Evolutionary conservation across 2,888 invertebrate genomes (phyloP).

Genomic region (Gortyna flavago): DNA sequence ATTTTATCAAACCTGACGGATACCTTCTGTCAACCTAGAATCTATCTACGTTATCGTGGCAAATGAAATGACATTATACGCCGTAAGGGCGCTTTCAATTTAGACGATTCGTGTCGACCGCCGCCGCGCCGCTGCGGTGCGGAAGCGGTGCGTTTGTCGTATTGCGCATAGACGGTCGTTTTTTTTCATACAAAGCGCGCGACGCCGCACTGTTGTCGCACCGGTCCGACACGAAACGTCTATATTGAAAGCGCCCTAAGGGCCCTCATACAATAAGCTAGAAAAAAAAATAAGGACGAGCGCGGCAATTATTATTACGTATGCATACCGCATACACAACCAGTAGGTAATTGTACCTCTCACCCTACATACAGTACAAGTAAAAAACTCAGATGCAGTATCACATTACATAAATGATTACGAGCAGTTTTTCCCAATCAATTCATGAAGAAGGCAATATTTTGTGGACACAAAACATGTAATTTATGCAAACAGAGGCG

Average conservation of each 20-base stretch:
- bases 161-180: no score
- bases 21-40: background rate
- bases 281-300: conserved; percentile 13
- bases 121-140: no score
- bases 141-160: no score
- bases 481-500: conserved; percentile 31
- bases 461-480: conserved; percentile 25
- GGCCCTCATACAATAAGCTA: background rate
- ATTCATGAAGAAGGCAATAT: conserved; percentile 33
- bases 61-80: background rate
- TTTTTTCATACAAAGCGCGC: no score
- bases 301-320: background rate
- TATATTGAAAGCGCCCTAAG: no score
- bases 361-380: conserved; percentile 40
- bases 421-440: conserved; percentile 45
- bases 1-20: background rate
- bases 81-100: no score
- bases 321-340: background rate
- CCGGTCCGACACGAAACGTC: no score
- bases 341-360: conserved; percentile 22
- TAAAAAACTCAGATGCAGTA: conserved; percentile 40
- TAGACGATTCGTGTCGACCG: no score
- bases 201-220: no score
- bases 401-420: conserved; percentile 58
- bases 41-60: background rate